Base-by-base conservation (phyloP, 2,888 invertebrate genomes). In the Unio delphinus region DNA sequence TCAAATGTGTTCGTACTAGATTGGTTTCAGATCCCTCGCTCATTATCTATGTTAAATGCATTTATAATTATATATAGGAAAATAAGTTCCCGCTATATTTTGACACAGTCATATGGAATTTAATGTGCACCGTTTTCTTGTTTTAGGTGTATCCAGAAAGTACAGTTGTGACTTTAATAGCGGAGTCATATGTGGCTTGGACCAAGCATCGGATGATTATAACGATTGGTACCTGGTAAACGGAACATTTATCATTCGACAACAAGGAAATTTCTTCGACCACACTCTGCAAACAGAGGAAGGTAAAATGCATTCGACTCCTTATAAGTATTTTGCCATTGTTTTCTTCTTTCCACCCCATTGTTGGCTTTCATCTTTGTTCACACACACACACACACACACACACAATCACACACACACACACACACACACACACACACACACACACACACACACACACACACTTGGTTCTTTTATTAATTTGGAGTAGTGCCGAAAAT, bases 101-200 rank as follows among this genome's bases (percentile, higher is more conserved):
- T 8, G 1, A 8, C 8, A 34, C 34, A 34, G 34, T 34, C 34
- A 34, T 34, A 15, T 15, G 3, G 45, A 45, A 2, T 45, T 45
- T 11, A 15, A 45, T 45, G 8, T 45, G 15, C 45, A 45, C 45
- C 45, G 15, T 45, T 45, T 45, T 45, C 45, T 45, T 15, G 8
- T 45, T 15, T 4, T 58, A 74, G 75, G 61, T 18, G 57, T 28
- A 17, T 28, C 65, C 55, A 67, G 64, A 17, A 56, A n/a, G 1
- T 87, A 83, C 64, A 61, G 18, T 4, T 87, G 87, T 72, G 78
- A 82, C 62, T 86, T 87, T 77, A 83, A 85, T 63, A 79, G 83
- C 67, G 83, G 82, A 6, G 74, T 80, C 58, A 64, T 80, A 26
- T 87, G 87, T 73, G 84, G 80, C 0, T 73, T 87, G 7, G 67